A percentile compares a stretch with the other conserved stretches of the same genome.
phyloP scores from a whole-genome alignment of 2,113 vertebrate genomes.

The Elaphurus davidianus region DNA sequence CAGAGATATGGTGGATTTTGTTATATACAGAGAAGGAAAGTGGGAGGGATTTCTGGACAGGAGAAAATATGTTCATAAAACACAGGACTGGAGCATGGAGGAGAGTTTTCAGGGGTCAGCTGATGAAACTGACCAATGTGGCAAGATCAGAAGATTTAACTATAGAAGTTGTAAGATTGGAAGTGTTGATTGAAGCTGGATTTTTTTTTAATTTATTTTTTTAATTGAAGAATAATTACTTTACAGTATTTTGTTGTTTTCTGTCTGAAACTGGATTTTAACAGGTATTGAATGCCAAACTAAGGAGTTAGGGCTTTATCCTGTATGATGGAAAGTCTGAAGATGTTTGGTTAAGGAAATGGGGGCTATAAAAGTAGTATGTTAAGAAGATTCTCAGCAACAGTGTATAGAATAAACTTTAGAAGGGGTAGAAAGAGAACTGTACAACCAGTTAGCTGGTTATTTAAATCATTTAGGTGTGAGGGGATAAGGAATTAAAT shows the following conservation, averaged over 20 bases:
- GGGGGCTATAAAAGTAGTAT: neutral
- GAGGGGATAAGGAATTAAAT: neutral
- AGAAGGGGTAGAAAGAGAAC: neutral
- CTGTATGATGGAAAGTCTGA: neutral
- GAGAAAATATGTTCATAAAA: conserved; percentile 15
- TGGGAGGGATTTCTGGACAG: neutral
- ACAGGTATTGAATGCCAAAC: neutral
- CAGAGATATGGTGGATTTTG: neutral
- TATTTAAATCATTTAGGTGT: neutral
- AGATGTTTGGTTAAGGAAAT: neutral
- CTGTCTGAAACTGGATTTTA: neutral
- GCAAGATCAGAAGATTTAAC: neutral
- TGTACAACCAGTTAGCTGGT: neutral
- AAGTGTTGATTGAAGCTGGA: neutral
- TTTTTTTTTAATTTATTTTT: neutral
- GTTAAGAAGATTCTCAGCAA: conserved; percentile 18
- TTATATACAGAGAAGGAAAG: neutral
- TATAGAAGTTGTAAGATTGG: neutral
- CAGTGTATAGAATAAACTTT: conserved; percentile 5
- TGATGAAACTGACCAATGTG: neutral
- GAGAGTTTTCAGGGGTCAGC: neutral
- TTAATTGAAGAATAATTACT: neutral
- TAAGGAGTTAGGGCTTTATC: neutral
- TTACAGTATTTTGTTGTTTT: neutral
- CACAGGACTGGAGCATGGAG: neutral